Evolutionary conservation across 2,797 vertebrate species (phyloP).

Genomic region (Oryzias sinensis): DNA sequence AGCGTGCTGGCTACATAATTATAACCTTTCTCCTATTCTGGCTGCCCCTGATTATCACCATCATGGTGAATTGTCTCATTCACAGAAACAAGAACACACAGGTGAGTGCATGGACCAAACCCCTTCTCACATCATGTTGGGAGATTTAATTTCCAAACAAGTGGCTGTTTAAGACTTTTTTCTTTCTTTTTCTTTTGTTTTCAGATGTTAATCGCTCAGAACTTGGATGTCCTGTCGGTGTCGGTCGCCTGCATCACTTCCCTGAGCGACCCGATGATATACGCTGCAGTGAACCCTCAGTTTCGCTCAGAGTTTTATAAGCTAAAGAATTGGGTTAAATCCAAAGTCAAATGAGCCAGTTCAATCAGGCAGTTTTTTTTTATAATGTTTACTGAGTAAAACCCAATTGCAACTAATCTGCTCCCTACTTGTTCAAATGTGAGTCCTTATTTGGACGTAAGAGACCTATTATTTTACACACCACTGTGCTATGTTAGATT

Average conservation of each 20-base stretch:
- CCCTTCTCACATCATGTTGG: too few species aligned
- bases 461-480: conserved; percentile 30
- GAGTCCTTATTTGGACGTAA: conserved; percentile 18
- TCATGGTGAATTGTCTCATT: conserved; percentile 59
- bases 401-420: conserved; percentile 28
- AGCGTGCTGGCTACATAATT: conserved; percentile 79
- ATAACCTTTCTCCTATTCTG: conserved; percentile 78
- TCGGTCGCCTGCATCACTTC: conserved; percentile 78
- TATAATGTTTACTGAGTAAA: not conserved
- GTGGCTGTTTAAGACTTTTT: too few species aligned
- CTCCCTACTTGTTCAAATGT: conserved; percentile 16
- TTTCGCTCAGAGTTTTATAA: conserved; percentile 74
- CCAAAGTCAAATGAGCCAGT: conserved; percentile 40
- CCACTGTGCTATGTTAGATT: conserved; percentile 27
- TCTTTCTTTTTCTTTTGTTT: conserved; percentile 24
- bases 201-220: conserved; percentile 50
- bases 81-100: conserved; percentile 30
- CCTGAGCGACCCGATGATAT: conserved; percentile 78
- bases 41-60: conserved; percentile 74
- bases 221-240: conserved; percentile 72
- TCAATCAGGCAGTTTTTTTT: not conserved
- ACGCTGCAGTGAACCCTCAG: conserved; percentile 81
- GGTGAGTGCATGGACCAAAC: conserved; percentile 50
- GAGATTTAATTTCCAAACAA: too few species aligned
- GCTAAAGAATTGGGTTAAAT: conserved; percentile 60